phyloP scores from a whole-genome alignment of 2,113 vertebrate genomes.

The Dendropsophus ebraccatus region DNA sequence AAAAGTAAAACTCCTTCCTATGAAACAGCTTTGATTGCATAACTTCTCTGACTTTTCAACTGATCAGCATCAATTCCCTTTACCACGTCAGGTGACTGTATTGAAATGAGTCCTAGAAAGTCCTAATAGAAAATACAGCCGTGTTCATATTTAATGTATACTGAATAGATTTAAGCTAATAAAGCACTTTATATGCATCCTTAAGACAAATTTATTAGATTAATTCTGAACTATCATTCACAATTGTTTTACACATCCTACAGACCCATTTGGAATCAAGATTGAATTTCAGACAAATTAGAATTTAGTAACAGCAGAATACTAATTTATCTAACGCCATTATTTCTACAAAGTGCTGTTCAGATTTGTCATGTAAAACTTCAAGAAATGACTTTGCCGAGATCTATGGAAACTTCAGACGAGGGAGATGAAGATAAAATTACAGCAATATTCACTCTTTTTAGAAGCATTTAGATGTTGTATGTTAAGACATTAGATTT shows the following conservation, averaged over 20 bases:
- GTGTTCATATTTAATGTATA: constrained; percentile 53
- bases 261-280: constrained; percentile 54
- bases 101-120: constrained; percentile 40
- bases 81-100: constrained; percentile 30
- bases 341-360: constrained; percentile 20
- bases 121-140: constrained; percentile 43
- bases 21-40: background rate
- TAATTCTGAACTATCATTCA: constrained; percentile 55
- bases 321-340: constrained; percentile 49
- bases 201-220: constrained; percentile 60
- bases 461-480: background rate
- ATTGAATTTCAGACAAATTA: constrained; percentile 59
- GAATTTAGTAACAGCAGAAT: constrained; percentile 39
- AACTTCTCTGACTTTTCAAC: background rate
- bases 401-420: constrained; percentile 4
- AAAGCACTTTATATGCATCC: constrained; percentile 60
- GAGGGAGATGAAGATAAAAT: background rate
- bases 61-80: constrained; percentile 16
- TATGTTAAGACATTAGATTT: background rate
- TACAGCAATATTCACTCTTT: background rate
- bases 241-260: constrained; percentile 48
- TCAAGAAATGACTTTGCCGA: constrained; percentile 48
- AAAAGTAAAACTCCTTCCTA: background rate
- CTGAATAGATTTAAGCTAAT: constrained; percentile 54
- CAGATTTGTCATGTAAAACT: constrained; percentile 32